These are phyloP conservation scores for Sarcophaga carnaria DNA, from an alignment of 2,888 invertebrate species.

Conservation along the genomic window DNA sequence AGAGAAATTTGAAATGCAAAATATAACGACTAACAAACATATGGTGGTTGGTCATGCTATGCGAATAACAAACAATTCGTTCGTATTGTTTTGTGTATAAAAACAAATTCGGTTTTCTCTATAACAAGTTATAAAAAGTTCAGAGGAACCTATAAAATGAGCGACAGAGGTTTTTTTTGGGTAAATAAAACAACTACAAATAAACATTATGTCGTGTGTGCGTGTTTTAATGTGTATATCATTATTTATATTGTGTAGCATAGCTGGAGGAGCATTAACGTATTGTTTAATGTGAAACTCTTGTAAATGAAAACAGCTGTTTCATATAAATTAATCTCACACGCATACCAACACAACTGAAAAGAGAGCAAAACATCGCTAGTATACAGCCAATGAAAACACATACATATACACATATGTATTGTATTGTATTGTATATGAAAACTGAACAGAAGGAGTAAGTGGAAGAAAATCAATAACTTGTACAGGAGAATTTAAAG, in stretches of 20 bases:
- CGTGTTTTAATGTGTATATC: not conserved
- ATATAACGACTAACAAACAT: slow-evolving; percentile 8
- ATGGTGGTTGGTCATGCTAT: slow-evolving; percentile 5
- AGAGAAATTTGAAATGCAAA: not conserved
- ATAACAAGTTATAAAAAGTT: not conserved
- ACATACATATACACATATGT: too few species aligned
- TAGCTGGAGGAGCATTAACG: slow-evolving; percentile 31
- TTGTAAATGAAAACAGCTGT: slow-evolving; percentile 43
- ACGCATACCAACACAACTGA: not conserved
- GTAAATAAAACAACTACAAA: not conserved
- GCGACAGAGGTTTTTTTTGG: not conserved
- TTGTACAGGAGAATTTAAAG: not conserved
- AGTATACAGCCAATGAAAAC: not conserved
- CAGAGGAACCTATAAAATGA: not conserved
- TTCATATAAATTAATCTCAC: slow-evolving; percentile 38
- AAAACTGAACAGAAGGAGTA: too few species aligned
- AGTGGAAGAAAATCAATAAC: slow-evolving; percentile 28
- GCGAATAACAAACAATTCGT: not conserved
- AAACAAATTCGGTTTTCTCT: not conserved
- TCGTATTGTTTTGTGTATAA: not conserved
- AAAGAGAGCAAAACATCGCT: not conserved
- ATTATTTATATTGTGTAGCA: not conserved
- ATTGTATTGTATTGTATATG: too few species aligned
- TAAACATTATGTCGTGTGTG: slow-evolving; percentile 10
- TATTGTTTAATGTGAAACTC: slow-evolving; percentile 22